Conservation (phyloP, 2,888 invertebrate species). For the Apotomis betuletana region DNA sequence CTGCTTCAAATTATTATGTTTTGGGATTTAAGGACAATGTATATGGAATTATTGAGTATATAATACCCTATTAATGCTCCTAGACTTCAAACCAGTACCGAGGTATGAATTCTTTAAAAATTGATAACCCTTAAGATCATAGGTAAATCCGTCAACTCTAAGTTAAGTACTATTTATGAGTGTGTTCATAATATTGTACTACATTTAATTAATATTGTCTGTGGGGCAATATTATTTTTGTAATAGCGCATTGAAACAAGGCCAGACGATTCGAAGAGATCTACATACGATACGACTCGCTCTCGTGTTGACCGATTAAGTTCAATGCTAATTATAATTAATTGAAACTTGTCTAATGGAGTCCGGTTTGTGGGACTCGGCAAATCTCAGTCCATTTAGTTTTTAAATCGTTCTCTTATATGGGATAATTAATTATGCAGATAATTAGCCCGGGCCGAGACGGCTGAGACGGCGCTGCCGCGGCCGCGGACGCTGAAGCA, state of each 20-base stretch:
- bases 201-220: too few species aligned
- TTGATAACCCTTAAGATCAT: too few species aligned
- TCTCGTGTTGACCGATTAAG: constrained; percentile 17
- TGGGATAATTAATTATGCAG: constrained; percentile 32
- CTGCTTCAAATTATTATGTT: too few species aligned
- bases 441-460: constrained; percentile 7
- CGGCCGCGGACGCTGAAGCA: neutral
- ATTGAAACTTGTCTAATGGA: constrained; percentile 28
- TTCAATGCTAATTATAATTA: constrained; percentile 32
- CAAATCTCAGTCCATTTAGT: constrained; percentile 27
- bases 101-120: too few species aligned
- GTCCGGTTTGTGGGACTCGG: constrained; percentile 16
- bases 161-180: too few species aligned
- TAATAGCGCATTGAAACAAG: neutral
- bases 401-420: constrained; percentile 32
- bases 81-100: too few species aligned
- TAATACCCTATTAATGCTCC: too few species aligned
- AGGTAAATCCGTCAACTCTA: too few species aligned
- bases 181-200: too few species aligned
- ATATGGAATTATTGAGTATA: too few species aligned
- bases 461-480: neutral
- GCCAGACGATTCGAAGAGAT: neutral
- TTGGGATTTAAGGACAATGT: too few species aligned
- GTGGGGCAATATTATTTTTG: too few species aligned
- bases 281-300: constrained; percentile 18